A percentile compares a stretch with the other conserved stretches of the same genome.
These are phyloP conservation scores for Poeciliopsis presidionis DNA, from an alignment of 2,797 vertebrate species.

Conservation along the genomic window DNA sequence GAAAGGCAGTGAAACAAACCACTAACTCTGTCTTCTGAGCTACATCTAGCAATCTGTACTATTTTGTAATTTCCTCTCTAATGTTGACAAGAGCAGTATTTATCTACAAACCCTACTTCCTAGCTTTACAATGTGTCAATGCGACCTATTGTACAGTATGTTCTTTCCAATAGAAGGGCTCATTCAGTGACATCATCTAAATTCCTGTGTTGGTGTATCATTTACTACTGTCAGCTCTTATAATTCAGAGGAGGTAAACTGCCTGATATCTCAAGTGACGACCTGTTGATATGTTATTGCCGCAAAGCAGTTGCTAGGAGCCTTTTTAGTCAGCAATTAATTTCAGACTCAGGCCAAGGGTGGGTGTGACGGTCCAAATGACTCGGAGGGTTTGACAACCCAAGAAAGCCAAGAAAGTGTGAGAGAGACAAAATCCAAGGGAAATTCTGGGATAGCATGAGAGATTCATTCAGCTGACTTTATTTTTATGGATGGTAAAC, in stretches of 20 bases:
- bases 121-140: slow-evolving; percentile 2
- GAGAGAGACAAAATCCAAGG: slow-evolving; percentile 39
- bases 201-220: slow-evolving; percentile 68
- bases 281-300: slow-evolving; percentile 78
- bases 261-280: slow-evolving; percentile 74
- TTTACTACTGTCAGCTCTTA: slow-evolving; percentile 63
- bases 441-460: slow-evolving; percentile 26
- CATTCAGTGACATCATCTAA: slow-evolving; percentile 67
- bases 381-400: slow-evolving; percentile 65
- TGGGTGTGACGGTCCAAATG: slow-evolving; percentile 70
- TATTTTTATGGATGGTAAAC: slow-evolving; percentile 83
- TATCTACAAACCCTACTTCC: background rate
- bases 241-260: slow-evolving; percentile 56
- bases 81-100: background rate
- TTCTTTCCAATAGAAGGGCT: slow-evolving; percentile 40
- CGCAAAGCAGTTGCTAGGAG: slow-evolving; percentile 72
- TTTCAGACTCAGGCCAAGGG: slow-evolving; percentile 66
- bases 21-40: background rate
- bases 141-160: slow-evolving; percentile 27
- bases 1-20: background rate
- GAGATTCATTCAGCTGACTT: slow-evolving; percentile 73
- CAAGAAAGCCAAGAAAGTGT: slow-evolving; percentile 54
- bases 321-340: slow-evolving; percentile 73
- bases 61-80: background rate
- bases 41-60: background rate